Conservation (phyloP, 2,113 vertebrate genomes). For the Sula dactylatra region DNA sequence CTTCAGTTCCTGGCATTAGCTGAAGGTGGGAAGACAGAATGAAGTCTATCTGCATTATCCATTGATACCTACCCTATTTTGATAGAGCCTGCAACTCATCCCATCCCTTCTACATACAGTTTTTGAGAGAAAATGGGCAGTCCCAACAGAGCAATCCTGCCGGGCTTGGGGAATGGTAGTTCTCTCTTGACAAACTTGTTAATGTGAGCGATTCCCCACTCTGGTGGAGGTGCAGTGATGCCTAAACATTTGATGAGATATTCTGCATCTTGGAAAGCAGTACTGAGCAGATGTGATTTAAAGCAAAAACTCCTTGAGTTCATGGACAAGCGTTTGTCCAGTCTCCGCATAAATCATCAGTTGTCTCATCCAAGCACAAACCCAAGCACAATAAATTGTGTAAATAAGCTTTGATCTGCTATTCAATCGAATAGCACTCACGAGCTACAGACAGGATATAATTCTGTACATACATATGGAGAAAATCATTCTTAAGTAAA, state of each 20-base stretch:
- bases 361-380: neutral
- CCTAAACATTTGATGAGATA: neutral
- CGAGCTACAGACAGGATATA: neutral
- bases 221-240: neutral
- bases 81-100: neutral
- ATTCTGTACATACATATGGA: neutral
- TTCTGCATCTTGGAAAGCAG: neutral
- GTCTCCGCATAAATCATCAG: neutral
- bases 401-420: neutral
- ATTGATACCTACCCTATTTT: neutral
- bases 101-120: neutral
- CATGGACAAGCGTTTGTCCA: neutral
- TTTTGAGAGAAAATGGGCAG: neutral
- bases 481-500: neutral
- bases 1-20: neutral
- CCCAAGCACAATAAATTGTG: neutral
- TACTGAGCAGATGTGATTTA: neutral
- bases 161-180: neutral
- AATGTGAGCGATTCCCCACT: neutral
- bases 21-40: neutral
- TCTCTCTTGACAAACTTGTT: neutral
- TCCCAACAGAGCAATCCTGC: neutral
- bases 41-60: neutral
- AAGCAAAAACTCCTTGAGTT: neutral
- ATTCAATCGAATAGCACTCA: neutral